phyloP scores from a whole-genome alignment of 2,888 invertebrate genomes.

The Steinernema scapterisci region DNA sequence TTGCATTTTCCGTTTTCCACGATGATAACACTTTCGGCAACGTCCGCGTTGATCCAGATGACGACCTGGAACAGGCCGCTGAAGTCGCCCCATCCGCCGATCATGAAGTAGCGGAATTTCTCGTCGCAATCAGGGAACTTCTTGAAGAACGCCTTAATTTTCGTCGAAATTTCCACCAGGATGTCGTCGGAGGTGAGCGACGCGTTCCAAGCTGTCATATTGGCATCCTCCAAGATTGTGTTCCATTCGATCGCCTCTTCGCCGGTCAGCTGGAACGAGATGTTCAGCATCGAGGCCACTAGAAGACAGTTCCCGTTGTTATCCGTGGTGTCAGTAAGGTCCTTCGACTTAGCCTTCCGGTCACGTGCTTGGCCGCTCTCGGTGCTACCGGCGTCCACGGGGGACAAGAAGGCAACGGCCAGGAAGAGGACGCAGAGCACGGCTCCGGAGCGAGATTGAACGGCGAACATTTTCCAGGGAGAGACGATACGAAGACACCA shows the following conservation, averaged over 20 bases:
- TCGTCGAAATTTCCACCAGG: not conserved
- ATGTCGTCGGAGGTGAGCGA: constrained; percentile 11
- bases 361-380: not conserved
- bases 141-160: not conserved
- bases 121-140: not conserved
- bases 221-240: not conserved
- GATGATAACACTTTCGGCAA: not conserved
- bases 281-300: not conserved
- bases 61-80: not conserved
- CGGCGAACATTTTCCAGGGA: not conserved
- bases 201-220: not conserved
- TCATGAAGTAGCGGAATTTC: constrained; percentile 1
- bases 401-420: not conserved
- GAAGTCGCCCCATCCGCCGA: constrained; percentile 5
- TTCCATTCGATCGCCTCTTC: constrained; percentile 9
- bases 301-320: not conserved
- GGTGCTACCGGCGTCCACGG: not conserved
- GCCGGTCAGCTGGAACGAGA: not conserved
- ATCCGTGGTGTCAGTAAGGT: not conserved
- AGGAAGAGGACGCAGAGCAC: not conserved
- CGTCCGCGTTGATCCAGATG: constrained; percentile 22
- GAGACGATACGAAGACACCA: too few relatives aligned
- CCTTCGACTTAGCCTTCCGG: not conserved
- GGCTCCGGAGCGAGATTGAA: not conserved
- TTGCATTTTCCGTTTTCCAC: not conserved